phyloP scores from a whole-genome alignment of 35 echinoderm and acorn worm species.

The Lytechinus variegatus region DNA sequence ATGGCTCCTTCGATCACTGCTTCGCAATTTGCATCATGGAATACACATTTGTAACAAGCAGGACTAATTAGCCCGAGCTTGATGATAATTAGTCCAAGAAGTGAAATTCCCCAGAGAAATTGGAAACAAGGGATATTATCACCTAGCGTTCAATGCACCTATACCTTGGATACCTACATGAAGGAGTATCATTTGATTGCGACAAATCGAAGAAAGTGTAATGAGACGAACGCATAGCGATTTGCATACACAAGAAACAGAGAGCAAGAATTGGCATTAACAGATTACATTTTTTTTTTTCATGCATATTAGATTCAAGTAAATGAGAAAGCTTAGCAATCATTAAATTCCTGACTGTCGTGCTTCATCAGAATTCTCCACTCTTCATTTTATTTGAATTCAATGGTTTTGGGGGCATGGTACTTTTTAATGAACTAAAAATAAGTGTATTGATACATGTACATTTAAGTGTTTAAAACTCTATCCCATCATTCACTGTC shows the following conservation, averaged over 20 bases:
- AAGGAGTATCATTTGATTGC: not conserved
- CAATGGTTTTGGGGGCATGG: not conserved
- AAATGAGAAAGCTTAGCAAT: no score
- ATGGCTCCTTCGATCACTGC: not conserved
- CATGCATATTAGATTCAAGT: no score
- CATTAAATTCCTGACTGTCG: no score
- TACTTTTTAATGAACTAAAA: not conserved
- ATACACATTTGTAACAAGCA: not conserved
- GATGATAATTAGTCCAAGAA: slow-evolving; percentile 5
- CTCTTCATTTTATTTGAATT: no score
- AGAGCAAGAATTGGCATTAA: no score
- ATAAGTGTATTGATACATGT: not conserved
- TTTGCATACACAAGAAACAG: not conserved
- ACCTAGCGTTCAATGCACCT: not conserved
- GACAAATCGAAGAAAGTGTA: not conserved
- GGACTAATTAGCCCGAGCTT: not conserved
- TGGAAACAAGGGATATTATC: not conserved
- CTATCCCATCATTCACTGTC: not conserved
- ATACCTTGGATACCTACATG: not conserved
- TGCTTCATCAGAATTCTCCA: no score
- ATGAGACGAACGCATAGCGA: not conserved
- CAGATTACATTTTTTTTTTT: no score
- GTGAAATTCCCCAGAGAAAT: not conserved
- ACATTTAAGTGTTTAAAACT: not conserved
- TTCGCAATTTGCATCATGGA: not conserved